phyloP scores from a whole-genome alignment of 2,888 invertebrate species.

The Orthonevra nobilis region DNA sequence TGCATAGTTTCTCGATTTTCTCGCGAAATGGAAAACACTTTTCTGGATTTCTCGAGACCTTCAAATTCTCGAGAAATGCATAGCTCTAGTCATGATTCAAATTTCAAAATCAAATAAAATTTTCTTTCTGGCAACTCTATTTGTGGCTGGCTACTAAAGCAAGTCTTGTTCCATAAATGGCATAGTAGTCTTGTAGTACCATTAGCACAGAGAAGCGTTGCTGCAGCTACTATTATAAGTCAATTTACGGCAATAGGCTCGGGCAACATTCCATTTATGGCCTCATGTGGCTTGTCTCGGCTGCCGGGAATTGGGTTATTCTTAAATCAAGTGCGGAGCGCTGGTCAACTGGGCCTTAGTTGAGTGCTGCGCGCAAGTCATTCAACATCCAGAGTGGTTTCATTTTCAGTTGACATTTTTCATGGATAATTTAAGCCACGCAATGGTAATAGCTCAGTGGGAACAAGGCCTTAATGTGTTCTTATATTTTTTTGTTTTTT shows the following conservation, averaged over 20 bases:
- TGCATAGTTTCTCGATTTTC: no score
- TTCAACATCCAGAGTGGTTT: slow-evolving; percentile 65
- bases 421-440: slow-evolving; percentile 38
- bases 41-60: no score
- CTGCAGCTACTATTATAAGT: slow-evolving; percentile 42
- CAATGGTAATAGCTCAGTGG: slow-evolving; percentile 42
- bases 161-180: slow-evolving; percentile 40
- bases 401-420: slow-evolving; percentile 62
- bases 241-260: slow-evolving; percentile 60
- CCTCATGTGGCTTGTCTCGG: slow-evolving; percentile 16
- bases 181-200: slow-evolving; percentile 28
- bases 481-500: neutral
- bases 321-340: slow-evolving; percentile 52
- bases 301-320: slow-evolving; percentile 60
- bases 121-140: no score
- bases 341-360: slow-evolving; percentile 55
- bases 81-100: no score
- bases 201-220: neutral
- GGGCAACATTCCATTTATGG: slow-evolving; percentile 61
- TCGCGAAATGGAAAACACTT: no score
- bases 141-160: no score
- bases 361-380: slow-evolving; percentile 46
- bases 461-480: slow-evolving; percentile 33
- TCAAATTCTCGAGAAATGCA: no score
- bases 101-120: no score